Conservation (phyloP, 2,113 vertebrate species). For the Pedionomus torquatus region DNA sequence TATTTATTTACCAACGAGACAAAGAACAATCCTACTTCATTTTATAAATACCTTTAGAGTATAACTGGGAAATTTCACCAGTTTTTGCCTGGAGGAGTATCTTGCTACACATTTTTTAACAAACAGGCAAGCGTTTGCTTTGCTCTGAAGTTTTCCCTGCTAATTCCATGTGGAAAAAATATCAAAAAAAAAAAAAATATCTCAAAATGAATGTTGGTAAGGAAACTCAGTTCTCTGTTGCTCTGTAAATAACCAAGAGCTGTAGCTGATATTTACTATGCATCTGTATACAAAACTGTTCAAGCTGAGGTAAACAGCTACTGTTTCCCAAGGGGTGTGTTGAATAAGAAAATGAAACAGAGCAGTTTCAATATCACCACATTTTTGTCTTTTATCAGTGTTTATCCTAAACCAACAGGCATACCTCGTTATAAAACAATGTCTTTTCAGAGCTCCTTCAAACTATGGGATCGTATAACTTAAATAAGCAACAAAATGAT, state of each 20-base stretch:
- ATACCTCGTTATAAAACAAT: background rate
- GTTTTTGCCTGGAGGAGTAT: background rate
- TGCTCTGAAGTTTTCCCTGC: background rate
- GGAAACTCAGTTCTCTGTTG: background rate
- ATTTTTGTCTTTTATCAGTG: background rate
- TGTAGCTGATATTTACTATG: background rate
- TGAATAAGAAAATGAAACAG: background rate
- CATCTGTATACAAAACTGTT: background rate
- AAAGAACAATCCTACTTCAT: background rate
- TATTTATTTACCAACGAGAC: background rate
- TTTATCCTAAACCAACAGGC: slow-evolving; percentile 6
- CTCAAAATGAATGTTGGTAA: background rate
- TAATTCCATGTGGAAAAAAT: background rate
- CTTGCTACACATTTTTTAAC: background rate
- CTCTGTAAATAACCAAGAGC: background rate
- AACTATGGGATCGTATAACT: background rate
- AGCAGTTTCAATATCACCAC: background rate
- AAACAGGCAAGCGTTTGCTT: background rate
- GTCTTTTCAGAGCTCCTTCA: background rate
- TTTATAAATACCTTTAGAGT: background rate
- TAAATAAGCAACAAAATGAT: background rate
- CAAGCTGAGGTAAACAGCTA: background rate
- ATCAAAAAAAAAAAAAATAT: no score
- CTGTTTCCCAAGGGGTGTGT: background rate
- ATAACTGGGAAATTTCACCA: background rate